These are phyloP conservation scores for Craseonycteris thonglongyai DNA, from an alignment of 2,113 vertebrate species.

Conservation along the genomic window DNA sequence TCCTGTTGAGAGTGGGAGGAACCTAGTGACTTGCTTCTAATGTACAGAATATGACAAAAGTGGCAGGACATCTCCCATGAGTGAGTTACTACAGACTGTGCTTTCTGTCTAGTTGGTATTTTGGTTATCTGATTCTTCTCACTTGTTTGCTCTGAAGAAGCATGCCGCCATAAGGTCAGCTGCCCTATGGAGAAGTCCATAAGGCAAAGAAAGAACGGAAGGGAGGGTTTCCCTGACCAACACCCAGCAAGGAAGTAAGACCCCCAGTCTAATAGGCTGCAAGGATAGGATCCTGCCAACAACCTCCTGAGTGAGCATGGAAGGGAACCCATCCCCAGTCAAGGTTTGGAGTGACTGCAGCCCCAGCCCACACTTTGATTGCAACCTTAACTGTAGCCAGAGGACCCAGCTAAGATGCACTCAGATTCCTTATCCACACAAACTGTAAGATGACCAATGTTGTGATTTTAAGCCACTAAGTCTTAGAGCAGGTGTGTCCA, in stretches of 20 bases:
- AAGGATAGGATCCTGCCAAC: background rate
- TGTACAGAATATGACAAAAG: background rate
- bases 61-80: background rate
- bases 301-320: background rate
- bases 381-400: background rate
- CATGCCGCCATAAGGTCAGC: no score
- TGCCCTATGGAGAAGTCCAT: background rate
- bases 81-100: background rate
- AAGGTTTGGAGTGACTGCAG: background rate
- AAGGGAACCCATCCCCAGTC: background rate
- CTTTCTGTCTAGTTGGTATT: background rate
- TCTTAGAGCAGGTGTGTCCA: no score
- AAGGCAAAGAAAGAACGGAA: background rate
- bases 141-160: background rate
- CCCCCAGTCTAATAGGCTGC: fast-evolving
- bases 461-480: background rate
- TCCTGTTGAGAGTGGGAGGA: background rate
- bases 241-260: background rate
- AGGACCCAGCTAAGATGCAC: background rate
- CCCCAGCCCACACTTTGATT: background rate
- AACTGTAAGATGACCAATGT: background rate
- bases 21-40: background rate
- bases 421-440: background rate
- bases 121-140: background rate
- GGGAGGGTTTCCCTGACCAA: background rate